Conservation (phyloP, 2,888 invertebrate species). For the Polyommatus icarus region DNA sequence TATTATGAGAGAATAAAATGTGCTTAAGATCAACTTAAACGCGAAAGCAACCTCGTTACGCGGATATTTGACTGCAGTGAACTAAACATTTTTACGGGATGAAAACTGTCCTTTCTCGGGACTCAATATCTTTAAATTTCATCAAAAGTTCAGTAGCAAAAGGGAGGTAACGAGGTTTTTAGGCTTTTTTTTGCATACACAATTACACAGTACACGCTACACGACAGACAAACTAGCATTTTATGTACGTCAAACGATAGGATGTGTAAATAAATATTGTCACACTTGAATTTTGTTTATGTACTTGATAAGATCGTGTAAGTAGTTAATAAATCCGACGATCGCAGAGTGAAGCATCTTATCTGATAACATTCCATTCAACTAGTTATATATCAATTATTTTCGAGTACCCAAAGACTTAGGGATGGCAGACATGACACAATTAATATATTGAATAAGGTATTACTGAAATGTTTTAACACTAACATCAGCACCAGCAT, state of each 20-base stretch:
- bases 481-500: too few relatives aligned
- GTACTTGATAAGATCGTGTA: slow-evolving; percentile 3
- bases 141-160: too few relatives aligned
- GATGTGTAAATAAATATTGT: slow-evolving; percentile 20
- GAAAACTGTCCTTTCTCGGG: background rate
- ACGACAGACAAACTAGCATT: background rate
- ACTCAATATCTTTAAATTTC: background rate
- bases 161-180: too few relatives aligned
- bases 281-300: slow-evolving; percentile 29
- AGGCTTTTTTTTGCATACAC: too few relatives aligned
- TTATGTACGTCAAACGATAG: background rate
- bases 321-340: slow-evolving; percentile 11
- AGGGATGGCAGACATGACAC: background rate
- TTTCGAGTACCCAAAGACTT: background rate
- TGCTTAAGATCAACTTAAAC: too few relatives aligned
- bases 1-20: background rate
- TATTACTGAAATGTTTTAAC: too few relatives aligned
- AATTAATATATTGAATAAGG: background rate
- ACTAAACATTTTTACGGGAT: too few relatives aligned
- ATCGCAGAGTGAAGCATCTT: background rate
- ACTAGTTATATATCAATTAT: slow-evolving; percentile 10
- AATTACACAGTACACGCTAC: too few relatives aligned
- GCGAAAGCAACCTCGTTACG: too few relatives aligned
- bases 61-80: too few relatives aligned
- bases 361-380: slow-evolving; percentile 24